Percentiles rank a stretch among this genome's conserved stretches.
These are phyloP conservation scores for Heloderma charlesbogerti DNA, from an alignment of 2,113 vertebrate genomes.

Conservation along the genomic window DNA sequence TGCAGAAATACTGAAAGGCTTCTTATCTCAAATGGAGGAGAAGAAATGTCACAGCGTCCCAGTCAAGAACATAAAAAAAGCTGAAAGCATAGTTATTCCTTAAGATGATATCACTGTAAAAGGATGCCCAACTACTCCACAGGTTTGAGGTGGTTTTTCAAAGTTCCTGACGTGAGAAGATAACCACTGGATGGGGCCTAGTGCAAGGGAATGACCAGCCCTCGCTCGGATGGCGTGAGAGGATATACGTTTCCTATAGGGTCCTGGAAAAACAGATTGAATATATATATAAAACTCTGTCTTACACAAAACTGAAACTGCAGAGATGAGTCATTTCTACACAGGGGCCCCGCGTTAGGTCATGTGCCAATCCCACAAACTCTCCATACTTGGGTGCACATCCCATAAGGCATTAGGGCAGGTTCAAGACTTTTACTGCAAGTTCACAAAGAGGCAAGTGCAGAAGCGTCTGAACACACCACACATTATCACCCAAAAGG, in stretches of 20 bases:
- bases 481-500: not conserved
- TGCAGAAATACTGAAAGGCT: not conserved
- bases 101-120: not conserved
- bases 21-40: not conserved
- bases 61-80: not conserved
- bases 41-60: not conserved
- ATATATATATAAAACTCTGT: not conserved
- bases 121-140: not conserved
- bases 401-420: not conserved
- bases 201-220: not conserved
- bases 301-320: not conserved
- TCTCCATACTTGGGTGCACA: too few relatives aligned
- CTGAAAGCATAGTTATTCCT: not conserved
- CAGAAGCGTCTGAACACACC: not conserved
- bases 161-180: constrained; percentile 5
- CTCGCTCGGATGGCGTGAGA: not conserved
- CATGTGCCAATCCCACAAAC: not conserved
- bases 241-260: not conserved
- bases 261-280: not conserved
- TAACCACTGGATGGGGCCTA: constrained; percentile 8
- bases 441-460: not conserved
- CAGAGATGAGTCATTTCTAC: not conserved
- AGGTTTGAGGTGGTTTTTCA: not conserved
- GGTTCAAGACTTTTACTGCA: not conserved
- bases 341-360: not conserved